Conservation (phyloP, 2,113 vertebrate genomes). For the Columbina picui region DNA sequence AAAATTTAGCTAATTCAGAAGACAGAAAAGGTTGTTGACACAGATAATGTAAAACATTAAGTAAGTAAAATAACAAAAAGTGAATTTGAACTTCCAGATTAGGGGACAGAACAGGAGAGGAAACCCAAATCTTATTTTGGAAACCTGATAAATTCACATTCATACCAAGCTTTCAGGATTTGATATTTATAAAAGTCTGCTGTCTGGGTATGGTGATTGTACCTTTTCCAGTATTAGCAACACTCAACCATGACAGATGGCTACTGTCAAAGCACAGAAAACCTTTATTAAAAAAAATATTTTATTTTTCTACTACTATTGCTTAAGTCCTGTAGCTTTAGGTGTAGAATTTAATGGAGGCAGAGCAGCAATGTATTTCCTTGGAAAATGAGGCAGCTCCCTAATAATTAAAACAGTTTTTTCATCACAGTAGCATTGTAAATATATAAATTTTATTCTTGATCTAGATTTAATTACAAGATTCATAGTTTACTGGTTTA, state of each 20-base stretch:
- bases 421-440: not conserved
- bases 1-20: not conserved
- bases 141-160: not conserved
- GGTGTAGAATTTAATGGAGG: not conserved
- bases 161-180: not conserved
- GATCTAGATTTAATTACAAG: not conserved
- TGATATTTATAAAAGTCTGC: not conserved
- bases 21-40: not conserved
- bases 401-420: not conserved
- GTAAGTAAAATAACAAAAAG: not conserved
- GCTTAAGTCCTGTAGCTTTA: not conserved
- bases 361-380: not conserved
- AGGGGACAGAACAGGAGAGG: accelerated
- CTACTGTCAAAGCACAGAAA: not conserved
- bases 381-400: not conserved
- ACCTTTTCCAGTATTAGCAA: not conserved
- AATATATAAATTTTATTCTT: not conserved
- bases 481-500: not conserved
- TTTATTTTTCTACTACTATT: not conserved
- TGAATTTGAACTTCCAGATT: not conserved
- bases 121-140: not conserved
- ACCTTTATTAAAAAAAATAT: not conserved
- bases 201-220: not conserved
- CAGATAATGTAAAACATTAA: not conserved
- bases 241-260: not conserved